Base-by-base conservation (phyloP, 1,140 invertebrate species). In the Caenorhabditis inopinata region DNA sequence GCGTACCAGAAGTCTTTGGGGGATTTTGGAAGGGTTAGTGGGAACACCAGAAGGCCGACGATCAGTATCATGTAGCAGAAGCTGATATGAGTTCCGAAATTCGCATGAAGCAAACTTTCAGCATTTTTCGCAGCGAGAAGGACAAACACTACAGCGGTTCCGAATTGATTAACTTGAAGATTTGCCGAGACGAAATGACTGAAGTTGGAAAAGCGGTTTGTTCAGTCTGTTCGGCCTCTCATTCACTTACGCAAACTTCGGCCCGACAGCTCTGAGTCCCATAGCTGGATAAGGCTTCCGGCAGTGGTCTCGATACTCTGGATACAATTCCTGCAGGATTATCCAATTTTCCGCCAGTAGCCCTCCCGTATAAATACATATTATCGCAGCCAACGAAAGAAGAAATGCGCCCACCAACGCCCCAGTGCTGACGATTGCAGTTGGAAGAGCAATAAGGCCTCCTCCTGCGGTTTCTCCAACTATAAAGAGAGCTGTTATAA, bases 221-320 rank as follows among this genome's bases (percentile, higher is more conserved):
- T 42, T 42, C 38, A 42, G 7, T 46, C 23, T 47, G 21, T 16
- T 75, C 16, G 16, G 42, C 4, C 38, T 7, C 14, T 42, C 38
- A 7, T 42, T 42, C 38, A 38, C 49, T 42, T 38, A 74, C 35
- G 85, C 32, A 45, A 91, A 92, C 79, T 88, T 89, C 82, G 89
- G 90, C 35, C 93, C 93, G 74, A 91, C 88, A 0, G 92, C 91
- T 77, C 90, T 89, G 11, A 91, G 88, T 4, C 91, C 93, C 79
- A 93, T 93, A 1, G 92, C 92, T 5, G 92, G 90, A 87, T 93
- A 93, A 0, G 93, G 93, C 84, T 93, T 92, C 78, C 92, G 87
- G 78, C 91, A 91, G 45, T 90, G 89, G 51, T 87, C 89, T 83
- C 91, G 88, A 87, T 92, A 91, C 79, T 93, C 91, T 0, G 92